Base-by-base conservation (phyloP, 2,888 invertebrate species). In the Spilarctia lutea region DNA sequence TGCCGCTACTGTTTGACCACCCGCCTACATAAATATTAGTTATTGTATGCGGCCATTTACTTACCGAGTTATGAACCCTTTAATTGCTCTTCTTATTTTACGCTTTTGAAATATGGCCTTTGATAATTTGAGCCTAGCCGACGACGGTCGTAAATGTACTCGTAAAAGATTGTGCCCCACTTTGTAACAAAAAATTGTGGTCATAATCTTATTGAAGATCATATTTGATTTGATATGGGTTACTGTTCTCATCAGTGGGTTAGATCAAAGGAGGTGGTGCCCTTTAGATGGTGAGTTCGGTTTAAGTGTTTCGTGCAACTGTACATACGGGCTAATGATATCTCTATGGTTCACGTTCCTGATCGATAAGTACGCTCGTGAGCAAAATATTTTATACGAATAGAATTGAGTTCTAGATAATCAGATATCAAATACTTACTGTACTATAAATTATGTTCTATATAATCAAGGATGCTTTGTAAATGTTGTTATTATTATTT, bases 341-440 rank as follows among this genome's bases (percentile, higher is more conserved):
- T 93, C 90, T 91, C 87, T 87, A 94, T 94, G 93, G 94, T 94
- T 93, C 94, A 93, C 93, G 93, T 91, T 94, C 92, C 91, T 90
- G 91, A 94, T 94, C 92, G 91, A 92, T 91, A 89, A 87, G 90
- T 90, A 92, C 88, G 86, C 83, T 91, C 89, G 86, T 87, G 88
- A 84, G 85, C 86, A 78, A 83, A 89, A 89, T 82, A 81, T 81
- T 79, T 81, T 82, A 74, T 77, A 82, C 82, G 78, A 78, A 24
- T 67, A 24, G 76, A 70, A 69, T 35, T 39, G 35, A 52, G 33
- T 13, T 52, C 13, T 3, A 69, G 72, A 70, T 70, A 81, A 69
- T 70, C 45, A 60, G 69, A 70, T 66, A 66, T 66, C 11, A 65
- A 30, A 42, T 39, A 39, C 3, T 16, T 66, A 52, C 70, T 74